These are phyloP conservation scores for Melanophora roralis DNA, from an alignment of 2,888 invertebrate genomes.

Conservation along the genomic window DNA sequence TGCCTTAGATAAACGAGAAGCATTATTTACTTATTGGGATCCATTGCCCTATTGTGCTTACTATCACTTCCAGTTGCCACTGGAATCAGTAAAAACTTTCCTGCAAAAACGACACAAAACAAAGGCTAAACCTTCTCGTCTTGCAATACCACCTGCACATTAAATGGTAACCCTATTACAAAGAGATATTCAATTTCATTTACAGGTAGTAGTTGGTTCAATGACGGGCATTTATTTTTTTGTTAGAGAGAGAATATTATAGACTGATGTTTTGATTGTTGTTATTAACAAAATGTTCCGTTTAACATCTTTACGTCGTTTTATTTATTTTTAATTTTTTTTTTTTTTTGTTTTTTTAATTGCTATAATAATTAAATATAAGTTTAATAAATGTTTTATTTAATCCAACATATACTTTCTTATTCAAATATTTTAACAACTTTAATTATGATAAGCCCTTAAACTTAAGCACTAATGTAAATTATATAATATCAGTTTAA, in stretches of 20 bases:
- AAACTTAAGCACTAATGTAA: no score
- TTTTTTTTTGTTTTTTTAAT: not conserved
- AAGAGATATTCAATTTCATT: no score
- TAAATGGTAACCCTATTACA: constrained; percentile 58
- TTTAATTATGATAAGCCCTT: no score
- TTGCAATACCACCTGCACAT: constrained; percentile 70
- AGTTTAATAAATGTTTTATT: no score
- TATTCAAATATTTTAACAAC: no score
- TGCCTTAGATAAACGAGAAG: constrained; percentile 87
- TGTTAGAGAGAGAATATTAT: constrained; percentile 52
- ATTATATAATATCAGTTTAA: no score
- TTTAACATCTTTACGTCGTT: not conserved
- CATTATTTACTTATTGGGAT: constrained; percentile 89
- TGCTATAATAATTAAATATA: no score
- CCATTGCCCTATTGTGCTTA: constrained; percentile 91
- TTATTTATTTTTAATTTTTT: constrained; percentile 10
- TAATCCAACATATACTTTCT: no score
- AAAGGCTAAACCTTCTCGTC: constrained; percentile 62
- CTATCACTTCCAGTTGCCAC: constrained; percentile 87
- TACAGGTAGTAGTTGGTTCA: not conserved
- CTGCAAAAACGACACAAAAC: constrained; percentile 77
- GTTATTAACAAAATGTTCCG: constrained; percentile 5
- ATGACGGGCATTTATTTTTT: constrained; percentile 1
- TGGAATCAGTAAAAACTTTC: constrained; percentile 80
- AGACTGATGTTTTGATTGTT: constrained; percentile 55